Base-by-base conservation (phyloP, 2,888 invertebrate genomes). In the Zhuqinia jingwanae region DNA sequence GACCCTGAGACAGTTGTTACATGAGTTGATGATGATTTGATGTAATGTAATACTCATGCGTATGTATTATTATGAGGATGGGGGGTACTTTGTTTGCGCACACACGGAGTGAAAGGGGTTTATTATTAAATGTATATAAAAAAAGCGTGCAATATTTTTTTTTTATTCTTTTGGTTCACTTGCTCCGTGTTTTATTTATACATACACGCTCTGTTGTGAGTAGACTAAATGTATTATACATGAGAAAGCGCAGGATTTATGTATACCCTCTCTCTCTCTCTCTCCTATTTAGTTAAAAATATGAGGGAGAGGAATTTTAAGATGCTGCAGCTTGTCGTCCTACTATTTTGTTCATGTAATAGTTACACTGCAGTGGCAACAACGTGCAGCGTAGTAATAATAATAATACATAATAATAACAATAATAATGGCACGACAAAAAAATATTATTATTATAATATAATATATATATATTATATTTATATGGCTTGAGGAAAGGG, bases 401-500 rank as follows among this genome's bases (percentile, higher is more conserved):
- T 17, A 60, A 25, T n/a, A 36, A 65, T 30, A 65, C n/a, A n/a
- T 27, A 65, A 60, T 17, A 60, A 60, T 2, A 60, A 20, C 3
- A 60, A 25, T n/a, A 36, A 65, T 30, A 65, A 30, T 60, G 60
- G 13, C 15, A 60, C 68, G 68, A 36, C 17, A 30, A 25, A 30
- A 70, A 70, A 36, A 36, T n/a, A n/a, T n/a, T n/a, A n/a, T n/a
- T n/a, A n/a, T n/a, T n/a, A n/a, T n/a, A n/a, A n/a, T n/a, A n/a
- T n/a, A n/a, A n/a, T n/a, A n/a, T n/a, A 8, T 36, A 36, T 36
- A 8, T 36, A 36, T 36, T 36, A 36, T 6, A 36, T 36, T n/a
- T n/a, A 36, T 47, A 70, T 20, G 13, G 70, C 70, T 70, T 42
- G 36, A 75, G 75, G 75, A 75, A 75, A 53, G 25, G 27, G 27